phyloP scores from a whole-genome alignment of 2,888 invertebrate genomes.

The Rugalucina vietnamica region DNA sequence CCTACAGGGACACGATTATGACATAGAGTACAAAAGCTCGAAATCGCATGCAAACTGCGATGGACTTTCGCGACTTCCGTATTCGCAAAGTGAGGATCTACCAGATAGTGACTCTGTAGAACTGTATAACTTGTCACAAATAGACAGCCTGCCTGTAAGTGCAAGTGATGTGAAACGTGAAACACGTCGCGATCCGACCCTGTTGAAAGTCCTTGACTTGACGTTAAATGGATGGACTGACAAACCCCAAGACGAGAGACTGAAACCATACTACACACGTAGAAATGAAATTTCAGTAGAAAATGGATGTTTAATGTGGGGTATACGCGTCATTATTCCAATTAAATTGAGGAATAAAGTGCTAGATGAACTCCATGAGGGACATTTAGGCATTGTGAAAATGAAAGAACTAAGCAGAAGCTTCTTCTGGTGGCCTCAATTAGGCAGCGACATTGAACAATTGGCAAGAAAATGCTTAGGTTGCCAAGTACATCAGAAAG shows the following conservation, averaged over 20 bases:
- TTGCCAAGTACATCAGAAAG: constrained; percentile 45
- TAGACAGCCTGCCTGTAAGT: background rate
- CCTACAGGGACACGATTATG: no score
- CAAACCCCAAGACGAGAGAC: background rate
- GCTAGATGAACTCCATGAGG: constrained; percentile 64
- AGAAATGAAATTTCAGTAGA: constrained; percentile 52
- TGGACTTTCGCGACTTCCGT: no score
- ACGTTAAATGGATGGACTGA: background rate
- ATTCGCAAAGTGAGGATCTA: background rate
- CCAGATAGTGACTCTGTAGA: background rate
- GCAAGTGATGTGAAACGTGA: no score
- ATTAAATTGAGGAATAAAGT: constrained; percentile 24
- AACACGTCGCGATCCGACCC: no score
- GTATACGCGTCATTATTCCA: constrained; percentile 65
- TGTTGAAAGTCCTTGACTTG: background rate
- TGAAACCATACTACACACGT: no score
- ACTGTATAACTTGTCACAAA: no score
- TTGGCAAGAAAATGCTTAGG: constrained; percentile 53
- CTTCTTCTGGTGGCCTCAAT: constrained; percentile 74
- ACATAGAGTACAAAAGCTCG: no score
- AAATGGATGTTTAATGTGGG: constrained; percentile 48
- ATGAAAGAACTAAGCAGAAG: constrained; percentile 73
- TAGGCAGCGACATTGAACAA: constrained; percentile 64
- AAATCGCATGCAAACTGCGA: no score
- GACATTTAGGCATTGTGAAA: constrained; percentile 70